These are phyloP conservation scores for Tychaedon coryphoeus DNA, from an alignment of 2,113 vertebrate species.

Conservation along the genomic window DNA sequence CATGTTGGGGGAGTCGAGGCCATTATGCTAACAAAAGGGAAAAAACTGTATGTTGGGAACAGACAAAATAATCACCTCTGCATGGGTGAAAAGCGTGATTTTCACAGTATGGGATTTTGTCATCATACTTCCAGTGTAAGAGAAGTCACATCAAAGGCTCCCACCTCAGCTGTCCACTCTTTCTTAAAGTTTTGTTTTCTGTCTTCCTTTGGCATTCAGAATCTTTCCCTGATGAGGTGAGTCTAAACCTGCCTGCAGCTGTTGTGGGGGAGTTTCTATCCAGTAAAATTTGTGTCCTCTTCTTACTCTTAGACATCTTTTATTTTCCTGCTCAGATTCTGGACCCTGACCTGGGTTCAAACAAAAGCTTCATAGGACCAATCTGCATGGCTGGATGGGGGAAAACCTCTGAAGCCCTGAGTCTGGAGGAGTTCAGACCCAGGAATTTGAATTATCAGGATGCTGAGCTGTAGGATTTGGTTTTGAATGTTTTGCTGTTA, in stretches of 20 bases:
- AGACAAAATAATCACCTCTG: not conserved
- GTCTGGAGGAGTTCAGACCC: not conserved
- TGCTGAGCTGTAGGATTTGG: not conserved
- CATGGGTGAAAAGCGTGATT: not conserved
- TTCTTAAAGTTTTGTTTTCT: not conserved
- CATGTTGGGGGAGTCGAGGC: rapidly evolving
- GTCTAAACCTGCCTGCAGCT: not conserved
- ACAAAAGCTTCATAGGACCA: not conserved
- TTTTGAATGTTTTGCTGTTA: not conserved
- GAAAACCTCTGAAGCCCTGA: not conserved
- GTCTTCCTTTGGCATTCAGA: not conserved
- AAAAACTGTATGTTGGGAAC: not conserved
- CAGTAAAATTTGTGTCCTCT: not conserved
- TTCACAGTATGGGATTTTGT: not conserved
- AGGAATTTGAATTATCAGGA: not conserved
- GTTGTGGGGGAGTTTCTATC: not conserved
- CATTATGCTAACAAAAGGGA: not conserved
- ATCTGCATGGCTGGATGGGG: not conserved
- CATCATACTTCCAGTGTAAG: not conserved
- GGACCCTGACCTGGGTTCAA: not conserved
- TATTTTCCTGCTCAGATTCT: not conserved
- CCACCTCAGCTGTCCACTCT: not conserved
- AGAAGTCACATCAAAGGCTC: not conserved
- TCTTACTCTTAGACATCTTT: not conserved
- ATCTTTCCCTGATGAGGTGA: not conserved